Base-by-base conservation (phyloP, 2,888 invertebrate species). In the Phengaris alcon region DNA sequence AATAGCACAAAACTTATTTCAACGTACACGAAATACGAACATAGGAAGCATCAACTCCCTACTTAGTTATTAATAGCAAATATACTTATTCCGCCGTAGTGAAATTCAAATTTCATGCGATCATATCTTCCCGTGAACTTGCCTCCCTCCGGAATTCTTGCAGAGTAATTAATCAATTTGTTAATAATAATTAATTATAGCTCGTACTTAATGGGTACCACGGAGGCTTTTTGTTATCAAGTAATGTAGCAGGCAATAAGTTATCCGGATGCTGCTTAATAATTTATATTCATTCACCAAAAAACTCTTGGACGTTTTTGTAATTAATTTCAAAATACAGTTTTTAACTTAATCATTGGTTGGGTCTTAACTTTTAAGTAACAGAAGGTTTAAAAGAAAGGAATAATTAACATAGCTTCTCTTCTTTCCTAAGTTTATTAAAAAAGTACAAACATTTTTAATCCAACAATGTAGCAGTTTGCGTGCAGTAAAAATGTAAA, bases 91-190 rank as follows among this genome's bases (percentile, higher is more conserved):
- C 64, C 35, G 35, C 10, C 48, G 48, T 54, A 68, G 57, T 73
- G 73, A 75, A 73, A 59, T 74, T 77, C 68, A 68, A 77, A 79
- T 76, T 76, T 72, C 74, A 75, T 72, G 68, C 75, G 76, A 72
- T 52, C 80, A 80, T 79, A 79, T 77, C 79, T 77, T 77, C 77
- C 76, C 48, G 72, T 57, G 72, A 52, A 72, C 52, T 72, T 54
- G 72, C 46, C 55, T 59, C 77, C 77, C 77, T 55, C 78, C 79
- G 82, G 83, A 84, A 84, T 85, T 82, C 82, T 80, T 81, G 81
- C 68, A 35, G 78, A 84, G 87, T 85, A 87, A 88, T 89, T 88
- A 89, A 89, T 89, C 88, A 89, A 86, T 84, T 83, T 77, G 77
- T 82, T 87, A 85, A 88, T 82, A 82, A 80, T 82, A 80, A 82